Evolutionary conservation across 2,888 invertebrate species (phyloP).

Genomic region (Encarsia formosa): DNA sequence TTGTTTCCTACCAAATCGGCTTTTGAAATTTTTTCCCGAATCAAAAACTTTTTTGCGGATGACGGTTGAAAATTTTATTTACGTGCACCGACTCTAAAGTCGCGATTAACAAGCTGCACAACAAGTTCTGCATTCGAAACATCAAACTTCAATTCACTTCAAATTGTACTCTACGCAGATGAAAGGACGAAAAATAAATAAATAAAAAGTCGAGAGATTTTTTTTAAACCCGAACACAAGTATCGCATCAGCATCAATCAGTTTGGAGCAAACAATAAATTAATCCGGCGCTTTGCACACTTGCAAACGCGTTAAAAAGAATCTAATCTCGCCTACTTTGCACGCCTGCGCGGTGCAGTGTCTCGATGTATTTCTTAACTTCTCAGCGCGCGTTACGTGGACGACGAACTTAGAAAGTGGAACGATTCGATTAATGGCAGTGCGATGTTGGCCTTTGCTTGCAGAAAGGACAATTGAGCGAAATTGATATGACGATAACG

Average conservation of each 20-base stretch:
- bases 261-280: constrained; percentile 5
- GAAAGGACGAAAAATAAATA: no score
- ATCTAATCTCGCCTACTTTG: constrained; percentile 8
- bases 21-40: constrained; percentile 5
- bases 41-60: constrained; percentile 8
- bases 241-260: constrained; percentile 9
- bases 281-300: neutral
- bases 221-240: no score
- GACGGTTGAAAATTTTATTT: constrained; percentile 20
- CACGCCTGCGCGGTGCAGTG: neutral
- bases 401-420: constrained; percentile 37
- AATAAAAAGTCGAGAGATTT: no score
- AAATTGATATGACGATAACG: no score
- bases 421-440: constrained; percentile 40
- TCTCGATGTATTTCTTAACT: constrained; percentile 12
- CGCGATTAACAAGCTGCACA: constrained; percentile 9
- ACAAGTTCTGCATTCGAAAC: no score
- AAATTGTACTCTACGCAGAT: no score
- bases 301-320: neutral
- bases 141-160: no score
- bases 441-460: constrained; percentile 24
- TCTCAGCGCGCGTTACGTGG: constrained; percentile 27
- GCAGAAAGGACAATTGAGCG: no score
- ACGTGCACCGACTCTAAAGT: neutral
- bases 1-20: neutral